Evolutionary conservation across 2,888 invertebrate species (phyloP), one percentile per base, ranked within the genome.

Genomic region (Orthosia gothica): DNA sequence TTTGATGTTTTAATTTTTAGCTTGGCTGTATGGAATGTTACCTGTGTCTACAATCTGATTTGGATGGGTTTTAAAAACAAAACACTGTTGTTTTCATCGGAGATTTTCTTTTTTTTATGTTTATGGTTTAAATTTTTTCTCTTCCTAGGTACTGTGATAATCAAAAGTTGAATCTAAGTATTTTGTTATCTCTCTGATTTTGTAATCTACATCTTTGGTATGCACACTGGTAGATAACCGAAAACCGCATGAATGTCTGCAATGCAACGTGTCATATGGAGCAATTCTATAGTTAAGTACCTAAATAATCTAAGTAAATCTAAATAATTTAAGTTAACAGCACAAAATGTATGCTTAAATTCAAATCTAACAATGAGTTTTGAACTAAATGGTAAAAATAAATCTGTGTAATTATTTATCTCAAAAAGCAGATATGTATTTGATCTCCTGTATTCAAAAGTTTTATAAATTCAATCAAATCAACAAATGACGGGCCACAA

Each of bases 181-280:
- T 40, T 18, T 40, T 18, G 13, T 18, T 40, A 16, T 5, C 4
- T 13, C 2, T 4, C 2, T 40, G 3, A 45, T 67, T 59, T 40
- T 3, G 18, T 40, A 23, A 65, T 40, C 40, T 40, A 65, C 5
- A 40, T 13, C 13, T 20, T 40, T 66, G 13, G 16, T 32, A n/a
- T 0, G 0, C 13, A 45, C 18, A 5, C 20, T 45, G 40, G 49
- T 61, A 23, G 49, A 16, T 50, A 50, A 18, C 54, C 23, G 47
- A 63, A 57, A 52, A 32, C 63, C 49, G 67, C 76, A 81, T 81
- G 13, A 63, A 75, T 68, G 26, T n/a, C 65, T 67, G 66, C 65
- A 78, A 52, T 74, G 65, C 66, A 74, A 26, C 65, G 57, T 59
- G 79, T 54, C 20, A 9, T 59, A 47, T 23, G 7, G n/a, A 77